phyloP scores from a whole-genome alignment of 2,888 invertebrate genomes.

The Anthophora plumipes region DNA sequence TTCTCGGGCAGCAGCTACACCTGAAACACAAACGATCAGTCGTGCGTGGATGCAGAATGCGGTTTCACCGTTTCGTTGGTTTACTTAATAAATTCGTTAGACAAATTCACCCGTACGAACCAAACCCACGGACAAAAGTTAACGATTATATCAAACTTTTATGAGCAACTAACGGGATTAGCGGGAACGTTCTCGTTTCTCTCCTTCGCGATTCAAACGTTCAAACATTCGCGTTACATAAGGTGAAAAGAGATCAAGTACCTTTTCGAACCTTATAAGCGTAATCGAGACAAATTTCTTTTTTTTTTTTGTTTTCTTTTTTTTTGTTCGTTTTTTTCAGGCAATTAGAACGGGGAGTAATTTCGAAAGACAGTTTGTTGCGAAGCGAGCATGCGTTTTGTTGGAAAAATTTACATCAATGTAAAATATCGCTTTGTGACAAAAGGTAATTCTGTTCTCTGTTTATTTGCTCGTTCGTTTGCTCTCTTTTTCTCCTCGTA shows the following conservation, averaged over 20 bases:
- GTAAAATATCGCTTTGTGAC: neutral
- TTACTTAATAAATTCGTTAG: too few relatives aligned
- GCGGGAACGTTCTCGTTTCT: too few relatives aligned
- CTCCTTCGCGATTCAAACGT: neutral
- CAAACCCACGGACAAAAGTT: too few relatives aligned
- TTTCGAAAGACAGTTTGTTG: neutral
- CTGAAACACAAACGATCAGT: conserved; percentile 66
- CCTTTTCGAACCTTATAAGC: neutral
- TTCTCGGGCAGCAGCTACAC: conserved; percentile 15
- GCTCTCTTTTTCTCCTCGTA: neutral
- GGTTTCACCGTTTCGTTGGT: neutral
- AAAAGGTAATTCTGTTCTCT: conserved; percentile 1
- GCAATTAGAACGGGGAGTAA: neutral
- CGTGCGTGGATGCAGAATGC: conserved; percentile 37
- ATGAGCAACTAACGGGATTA: neutral
- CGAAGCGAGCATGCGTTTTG: neutral
- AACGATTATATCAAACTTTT: neutral
- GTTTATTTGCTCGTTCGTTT: conserved; percentile 22
- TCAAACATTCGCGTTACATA: neutral
- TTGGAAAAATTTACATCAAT: conserved; percentile 2
- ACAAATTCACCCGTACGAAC: too few relatives aligned
- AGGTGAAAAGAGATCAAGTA: neutral
- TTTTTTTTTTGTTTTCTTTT: too few relatives aligned
- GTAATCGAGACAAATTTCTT: neutral
- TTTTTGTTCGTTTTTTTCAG: too few relatives aligned